Evolutionary conservation across 2,797 vertebrate species (phyloP), one percentile per base, ranked within the genome.

Genomic region (Pseudochirops cupreus): DNA sequence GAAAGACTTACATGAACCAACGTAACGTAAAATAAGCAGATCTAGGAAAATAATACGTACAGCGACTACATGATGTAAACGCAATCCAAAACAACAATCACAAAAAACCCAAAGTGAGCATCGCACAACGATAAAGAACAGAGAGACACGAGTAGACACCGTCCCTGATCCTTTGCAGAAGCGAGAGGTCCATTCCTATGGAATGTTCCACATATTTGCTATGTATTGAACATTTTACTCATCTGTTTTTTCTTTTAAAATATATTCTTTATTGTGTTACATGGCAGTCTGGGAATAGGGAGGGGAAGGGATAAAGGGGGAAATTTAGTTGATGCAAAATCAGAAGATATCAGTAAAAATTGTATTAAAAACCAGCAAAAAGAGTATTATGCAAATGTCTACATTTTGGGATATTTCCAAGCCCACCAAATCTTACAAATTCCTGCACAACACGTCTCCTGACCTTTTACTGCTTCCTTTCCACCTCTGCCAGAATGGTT

Each of bases 401-500:
- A 93, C 33, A 62, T 62, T 90, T 58, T 13, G 62, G 92, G 94
- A 58, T 33, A 58, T 52, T 50, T 0, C 33, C 21, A 2, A 18
- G 82, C 90, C n/a, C 90, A 93, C 31, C 91, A 93, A 94, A 58
- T 33, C 91, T 92, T 91, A 95, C 33, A 62, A 24, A 62, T 24
- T 94, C 54, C 87, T 62, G 50, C n/a, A 55, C 28, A 53, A 91
- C 62, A 74, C 92, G 93, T 95, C 91, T 94, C 90, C 67, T 87
- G 93, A 96, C 54, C 94, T 97, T 95, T 94, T 56, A 59, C 91
- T 59, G 82, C 9, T 52, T 12, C 52, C 56, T 92, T 97, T 97
- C 92, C 46, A 29, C 97, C 96, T 96, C 93, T 74, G 33, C 94
- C 92, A 89, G 7, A 0, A 21, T 92, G 87, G 95, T 97, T 97